phyloP scores from a whole-genome alignment of 2,888 invertebrate species.

The Cephonodes hylas region DNA sequence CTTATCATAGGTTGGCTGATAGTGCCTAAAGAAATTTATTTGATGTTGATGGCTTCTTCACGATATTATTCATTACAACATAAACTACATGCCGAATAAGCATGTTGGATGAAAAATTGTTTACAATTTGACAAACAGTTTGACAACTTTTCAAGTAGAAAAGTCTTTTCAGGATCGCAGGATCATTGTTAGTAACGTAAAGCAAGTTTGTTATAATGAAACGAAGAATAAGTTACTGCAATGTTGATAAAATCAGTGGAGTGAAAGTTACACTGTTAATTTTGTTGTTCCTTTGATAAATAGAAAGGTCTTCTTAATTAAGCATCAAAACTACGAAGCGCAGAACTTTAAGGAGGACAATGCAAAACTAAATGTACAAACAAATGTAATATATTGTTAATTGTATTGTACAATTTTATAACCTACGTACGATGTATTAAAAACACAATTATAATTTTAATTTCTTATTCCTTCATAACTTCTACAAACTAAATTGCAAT shows the following conservation, averaged over 20 bases:
- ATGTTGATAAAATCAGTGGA: neutral
- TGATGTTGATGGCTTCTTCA: too few relatives aligned
- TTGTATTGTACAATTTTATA: neutral
- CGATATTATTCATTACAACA: too few relatives aligned
- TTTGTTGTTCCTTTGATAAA: neutral
- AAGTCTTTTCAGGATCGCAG: too few relatives aligned
- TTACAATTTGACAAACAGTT: too few relatives aligned
- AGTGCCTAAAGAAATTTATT: too few relatives aligned
- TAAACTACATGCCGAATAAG: too few relatives aligned
- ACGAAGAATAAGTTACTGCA: neutral
- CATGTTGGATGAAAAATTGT: too few relatives aligned
- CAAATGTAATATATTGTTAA: neutral
- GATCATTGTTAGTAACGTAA: too few relatives aligned
- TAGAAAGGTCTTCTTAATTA: neutral
- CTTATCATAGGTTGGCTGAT: too few relatives aligned
- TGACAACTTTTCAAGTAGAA: too few relatives aligned
- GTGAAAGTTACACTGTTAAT: neutral
- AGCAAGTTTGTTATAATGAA: neutral
- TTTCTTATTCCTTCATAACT: too few relatives aligned
- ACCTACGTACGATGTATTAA: neutral
- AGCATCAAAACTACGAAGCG: neutral
- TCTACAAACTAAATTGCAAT: too few relatives aligned
- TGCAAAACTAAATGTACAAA: neutral
- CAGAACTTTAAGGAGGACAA: neutral
- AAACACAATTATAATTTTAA: neutral